Evolutionary conservation across 2,113 vertebrate species (phyloP), one percentile per base, ranked within the genome.

Genomic region (Tachysurus vachellii): DNA sequence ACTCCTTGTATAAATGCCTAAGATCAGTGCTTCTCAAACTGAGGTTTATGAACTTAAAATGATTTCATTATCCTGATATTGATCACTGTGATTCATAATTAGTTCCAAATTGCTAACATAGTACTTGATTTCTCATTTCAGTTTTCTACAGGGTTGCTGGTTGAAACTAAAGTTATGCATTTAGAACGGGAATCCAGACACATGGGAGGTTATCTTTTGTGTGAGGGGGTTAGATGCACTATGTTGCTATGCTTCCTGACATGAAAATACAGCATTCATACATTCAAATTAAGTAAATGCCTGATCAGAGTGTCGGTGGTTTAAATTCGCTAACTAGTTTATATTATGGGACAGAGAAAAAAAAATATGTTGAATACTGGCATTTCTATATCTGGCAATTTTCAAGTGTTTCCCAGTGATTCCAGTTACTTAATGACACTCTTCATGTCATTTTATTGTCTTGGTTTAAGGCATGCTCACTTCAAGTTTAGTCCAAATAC

Each of bases 31-130:
- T 57, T 81, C 31, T 73, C 6, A 36, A 68, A 80, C n/a, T 56
- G 61, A 62, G n/a, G 21, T 62, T 17, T 73, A 64, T 79, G 61
- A 87, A 50, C 77, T 57, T 56, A n/a, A 80, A 57, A 57, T 36
- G 7, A 11, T 21, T 21, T 57, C 36, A 36, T 12, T 19, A 80
- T 57, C n/a, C n/a, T 54, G 42, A 76, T 53, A 28, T 28, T 26
- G 0, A 57, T 53, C 1, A n/a, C n/a, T 4, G 14, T 77, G 14
- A 77, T 14, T 16, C 8, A 31, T 79, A 28, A 31, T 56, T 1
- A 28, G 47, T n/a, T 76, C 44, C 26, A 77, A 77, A 53, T 8
- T 14, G 75, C 2, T 57, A 19, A 54, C 14, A 79, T 23, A 80
- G 17, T 59, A 23, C 28, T 36, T 77, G 28, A 79, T 36, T 42